Evolutionary conservation across 2,888 invertebrate species (phyloP).

Genomic region (Tetranychus piercei): DNA sequence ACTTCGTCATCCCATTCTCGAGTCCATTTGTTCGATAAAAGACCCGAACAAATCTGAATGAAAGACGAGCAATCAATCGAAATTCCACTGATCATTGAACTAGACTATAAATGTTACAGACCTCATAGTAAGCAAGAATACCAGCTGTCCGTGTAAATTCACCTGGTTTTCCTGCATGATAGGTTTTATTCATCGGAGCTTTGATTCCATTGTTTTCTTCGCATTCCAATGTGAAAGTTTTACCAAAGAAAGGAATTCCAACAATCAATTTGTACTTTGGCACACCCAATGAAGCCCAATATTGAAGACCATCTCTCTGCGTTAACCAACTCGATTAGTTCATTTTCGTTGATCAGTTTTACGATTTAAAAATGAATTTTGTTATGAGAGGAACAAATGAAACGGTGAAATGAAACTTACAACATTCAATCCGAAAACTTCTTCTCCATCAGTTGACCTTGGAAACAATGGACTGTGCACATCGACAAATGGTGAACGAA

Average conservation of each 20-base stretch:
- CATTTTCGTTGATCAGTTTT: no score
- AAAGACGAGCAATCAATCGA: constrained; percentile 21
- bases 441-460: no score
- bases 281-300: constrained; percentile 26
- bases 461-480: no score
- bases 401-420: no score
- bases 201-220: constrained; percentile 20
- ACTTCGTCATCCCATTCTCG: constrained; percentile 22
- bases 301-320: constrained; percentile 22
- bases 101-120: constrained; percentile 17
- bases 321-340: no score
- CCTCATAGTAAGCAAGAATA: constrained; percentile 27
- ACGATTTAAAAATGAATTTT: no score
- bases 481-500: no score
- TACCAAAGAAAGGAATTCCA: constrained; percentile 30
- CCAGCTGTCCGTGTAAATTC: constrained; percentile 27
- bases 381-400: no score
- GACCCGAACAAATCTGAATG: background rate
- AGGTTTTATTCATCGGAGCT: constrained; percentile 22
- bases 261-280: constrained; percentile 28
- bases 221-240: constrained; percentile 27
- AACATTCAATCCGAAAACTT: no score
- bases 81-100: no score
- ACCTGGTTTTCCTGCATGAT: constrained; percentile 23
- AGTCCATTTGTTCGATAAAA: constrained; percentile 31